A percentile compares a stretch with the other conserved stretches of the same genome.
These are phyloP conservation scores for Hyperoodon ampullatus DNA, from an alignment of 2,113 vertebrate species.

Conservation along the genomic window DNA sequence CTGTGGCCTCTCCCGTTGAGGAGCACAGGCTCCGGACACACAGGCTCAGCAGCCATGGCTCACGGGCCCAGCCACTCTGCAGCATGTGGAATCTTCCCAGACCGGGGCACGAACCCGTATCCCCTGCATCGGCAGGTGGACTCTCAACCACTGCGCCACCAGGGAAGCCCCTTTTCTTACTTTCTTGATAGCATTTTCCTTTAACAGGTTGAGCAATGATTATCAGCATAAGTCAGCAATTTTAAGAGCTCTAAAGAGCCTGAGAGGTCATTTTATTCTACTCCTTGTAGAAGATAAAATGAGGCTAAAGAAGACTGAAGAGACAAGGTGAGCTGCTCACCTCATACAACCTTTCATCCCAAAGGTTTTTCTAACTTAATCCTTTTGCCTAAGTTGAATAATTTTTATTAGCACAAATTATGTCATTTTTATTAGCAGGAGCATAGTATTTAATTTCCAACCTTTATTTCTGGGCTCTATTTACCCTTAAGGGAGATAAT, in stretches of 20 bases:
- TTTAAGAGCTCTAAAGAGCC: slow-evolving; percentile 14
- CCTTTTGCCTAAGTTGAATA: neutral
- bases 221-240: slow-evolving; percentile 9
- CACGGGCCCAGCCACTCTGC: no score
- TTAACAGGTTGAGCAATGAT: slow-evolving; percentile 35
- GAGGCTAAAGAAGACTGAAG: neutral
- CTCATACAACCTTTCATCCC: neutral
- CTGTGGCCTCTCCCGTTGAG: no score
- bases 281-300: slow-evolving; percentile 32
- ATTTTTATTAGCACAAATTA: slow-evolving; percentile 27
- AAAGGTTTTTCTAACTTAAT: neutral
- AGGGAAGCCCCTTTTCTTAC: neutral
- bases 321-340: neutral
- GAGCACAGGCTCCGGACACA: no score
- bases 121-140: no score
- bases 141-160: no score
- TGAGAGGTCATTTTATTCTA: slow-evolving; percentile 24
- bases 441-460: slow-evolving; percentile 16
- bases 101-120: no score
- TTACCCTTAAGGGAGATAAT: neutral
- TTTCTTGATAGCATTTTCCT: slow-evolving; percentile 23
- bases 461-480: neutral
- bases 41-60: no score
- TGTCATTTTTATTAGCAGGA: slow-evolving; percentile 4
- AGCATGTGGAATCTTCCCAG: no score